phyloP scores from a whole-genome alignment of 2,797 vertebrate species.

The Choloepus didactylus region DNA sequence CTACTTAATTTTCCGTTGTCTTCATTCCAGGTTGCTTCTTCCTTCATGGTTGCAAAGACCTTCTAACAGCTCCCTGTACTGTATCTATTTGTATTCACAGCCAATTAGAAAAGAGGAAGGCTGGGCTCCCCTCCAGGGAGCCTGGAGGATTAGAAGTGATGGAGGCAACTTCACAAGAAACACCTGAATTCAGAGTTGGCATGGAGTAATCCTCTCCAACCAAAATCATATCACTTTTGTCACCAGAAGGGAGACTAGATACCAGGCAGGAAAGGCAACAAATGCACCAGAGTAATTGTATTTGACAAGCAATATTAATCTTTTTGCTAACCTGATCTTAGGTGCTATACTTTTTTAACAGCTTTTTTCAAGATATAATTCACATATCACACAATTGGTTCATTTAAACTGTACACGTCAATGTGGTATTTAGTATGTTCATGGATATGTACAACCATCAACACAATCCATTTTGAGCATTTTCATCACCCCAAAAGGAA shows the following conservation, averaged over 20 bases:
- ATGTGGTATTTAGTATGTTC: not conserved
- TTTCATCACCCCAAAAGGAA: not conserved
- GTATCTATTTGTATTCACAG: not conserved
- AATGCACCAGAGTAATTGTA: not conserved
- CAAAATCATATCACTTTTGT: not conserved
- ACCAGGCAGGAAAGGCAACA: not conserved
- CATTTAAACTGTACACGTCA: not conserved
- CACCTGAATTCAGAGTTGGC: not conserved
- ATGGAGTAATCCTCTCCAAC: not conserved
- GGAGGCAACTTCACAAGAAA: not conserved
- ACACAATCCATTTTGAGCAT: not conserved
- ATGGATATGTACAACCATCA: not conserved
- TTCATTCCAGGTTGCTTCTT: not conserved
- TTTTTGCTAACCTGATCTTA: not conserved
- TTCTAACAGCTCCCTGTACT: not conserved
- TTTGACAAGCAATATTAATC: not conserved
- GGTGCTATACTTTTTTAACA: not conserved
- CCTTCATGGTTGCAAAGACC: not conserved
- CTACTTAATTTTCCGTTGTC: not conserved
- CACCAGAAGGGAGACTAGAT: not conserved
- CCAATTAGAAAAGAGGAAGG: not conserved
- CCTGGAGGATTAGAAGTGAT: not conserved
- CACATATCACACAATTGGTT: not conserved
- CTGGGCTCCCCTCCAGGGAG: not conserved
- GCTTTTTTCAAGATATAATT: not conserved